Percentiles rank a stretch among this genome's conserved stretches.
Conservation (phyloP, 2,888 invertebrate genomes). For the Drosophila tripunctata region DNA sequence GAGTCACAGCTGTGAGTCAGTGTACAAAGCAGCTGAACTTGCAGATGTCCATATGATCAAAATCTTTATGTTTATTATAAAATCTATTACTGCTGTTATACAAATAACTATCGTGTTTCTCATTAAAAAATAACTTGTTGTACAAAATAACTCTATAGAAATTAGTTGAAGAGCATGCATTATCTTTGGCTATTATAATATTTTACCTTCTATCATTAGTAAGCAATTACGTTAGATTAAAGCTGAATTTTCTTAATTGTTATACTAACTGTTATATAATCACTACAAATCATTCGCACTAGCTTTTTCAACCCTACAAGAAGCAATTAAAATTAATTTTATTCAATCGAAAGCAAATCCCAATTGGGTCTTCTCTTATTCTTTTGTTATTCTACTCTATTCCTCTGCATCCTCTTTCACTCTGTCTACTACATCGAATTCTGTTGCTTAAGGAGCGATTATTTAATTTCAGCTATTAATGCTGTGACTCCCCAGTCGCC, state of each 20-base stretch:
- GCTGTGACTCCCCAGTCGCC: constrained; percentile 60
- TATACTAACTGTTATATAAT: constrained; percentile 5
- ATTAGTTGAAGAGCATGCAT: no score
- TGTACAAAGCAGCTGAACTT: constrained; percentile 16
- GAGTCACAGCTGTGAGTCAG: constrained; percentile 39
- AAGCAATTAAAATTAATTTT: constrained; percentile 77
- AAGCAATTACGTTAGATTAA: no score
- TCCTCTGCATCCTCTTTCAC: constrained; percentile 6
- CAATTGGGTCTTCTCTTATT: constrained; percentile 65
- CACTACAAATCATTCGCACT: neutral
- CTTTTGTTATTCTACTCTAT: constrained; percentile 57
- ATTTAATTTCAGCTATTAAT: constrained; percentile 78
- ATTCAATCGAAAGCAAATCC: constrained; percentile 74
- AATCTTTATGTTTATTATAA: no score
- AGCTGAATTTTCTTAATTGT: neutral
- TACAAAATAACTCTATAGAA: no score
- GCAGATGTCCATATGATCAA: constrained; percentile 12
- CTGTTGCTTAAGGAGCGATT: constrained; percentile 74
- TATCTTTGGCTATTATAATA: no score
- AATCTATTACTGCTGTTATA: no score
- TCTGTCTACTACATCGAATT: constrained; percentile 27
- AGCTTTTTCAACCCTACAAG: constrained; percentile 9
- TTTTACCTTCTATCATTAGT: neutral
- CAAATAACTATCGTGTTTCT: neutral
- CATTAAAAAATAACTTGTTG: no score